phyloP scores from a whole-genome alignment of 2,888 invertebrate genomes.

The Drosophila acutilabella region DNA sequence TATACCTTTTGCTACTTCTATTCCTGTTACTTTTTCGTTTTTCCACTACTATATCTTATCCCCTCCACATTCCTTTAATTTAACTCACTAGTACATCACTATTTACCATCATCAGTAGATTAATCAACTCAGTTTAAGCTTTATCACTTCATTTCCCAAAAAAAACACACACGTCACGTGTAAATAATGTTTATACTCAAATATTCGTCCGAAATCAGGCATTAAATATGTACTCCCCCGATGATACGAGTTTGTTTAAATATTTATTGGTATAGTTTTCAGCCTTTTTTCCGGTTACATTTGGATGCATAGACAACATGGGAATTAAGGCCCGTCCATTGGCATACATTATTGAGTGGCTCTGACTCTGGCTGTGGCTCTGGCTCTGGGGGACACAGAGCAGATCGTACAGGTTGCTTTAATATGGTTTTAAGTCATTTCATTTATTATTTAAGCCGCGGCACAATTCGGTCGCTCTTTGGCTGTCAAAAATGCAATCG shows the following conservation, averaged over 20 bases:
- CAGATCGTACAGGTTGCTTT: constrained; percentile 48
- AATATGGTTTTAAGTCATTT: constrained; percentile 74
- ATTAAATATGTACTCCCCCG: constrained; percentile 18
- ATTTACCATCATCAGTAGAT: not conserved
- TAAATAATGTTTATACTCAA: not conserved
- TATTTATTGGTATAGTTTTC: constrained; percentile 21
- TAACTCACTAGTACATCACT: not conserved
- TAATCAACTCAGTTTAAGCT: not conserved
- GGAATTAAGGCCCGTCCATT: constrained; percentile 41
- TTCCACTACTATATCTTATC: no score
- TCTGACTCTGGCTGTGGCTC: constrained; percentile 11
- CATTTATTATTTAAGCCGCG: constrained; percentile 73
- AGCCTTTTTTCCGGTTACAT: constrained; percentile 19
- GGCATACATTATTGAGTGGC: constrained; percentile 50
- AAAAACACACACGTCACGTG: not conserved
- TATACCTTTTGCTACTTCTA: not conserved
- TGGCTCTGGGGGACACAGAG: constrained; percentile 7
- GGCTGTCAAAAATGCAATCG: constrained; percentile 76
- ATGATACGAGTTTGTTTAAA: constrained; percentile 8
- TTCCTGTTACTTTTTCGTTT: not conserved
- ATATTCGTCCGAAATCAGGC: constrained; percentile 8
- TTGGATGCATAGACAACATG: constrained; percentile 42
- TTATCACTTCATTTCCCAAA: not conserved
- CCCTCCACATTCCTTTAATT: no score
- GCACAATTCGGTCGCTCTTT: constrained; percentile 41